A percentile compares a stretch with the other conserved stretches of the same genome.
Evolutionary conservation across 1,140 invertebrate species (phyloP).

Genomic region (Meloidogyne exigua): DNA sequence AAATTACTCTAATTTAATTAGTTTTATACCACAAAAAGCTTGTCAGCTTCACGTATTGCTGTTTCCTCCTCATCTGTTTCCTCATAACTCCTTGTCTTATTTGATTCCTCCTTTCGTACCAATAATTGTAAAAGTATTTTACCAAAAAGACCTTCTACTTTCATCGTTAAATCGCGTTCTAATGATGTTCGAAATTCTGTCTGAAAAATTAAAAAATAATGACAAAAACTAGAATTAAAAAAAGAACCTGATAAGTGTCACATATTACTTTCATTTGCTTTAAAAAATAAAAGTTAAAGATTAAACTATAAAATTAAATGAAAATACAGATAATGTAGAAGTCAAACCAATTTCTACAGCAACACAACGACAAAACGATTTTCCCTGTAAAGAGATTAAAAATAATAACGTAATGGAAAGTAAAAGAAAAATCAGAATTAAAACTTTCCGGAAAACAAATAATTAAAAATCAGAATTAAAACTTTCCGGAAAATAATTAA

Average conservation of each 20-base stretch:
- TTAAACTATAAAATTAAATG: neutral
- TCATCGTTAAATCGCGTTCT: conserved; percentile 45
- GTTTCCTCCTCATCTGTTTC: conserved; percentile 43
- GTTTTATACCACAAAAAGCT: conserved; percentile 24
- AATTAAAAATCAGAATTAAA: neutral
- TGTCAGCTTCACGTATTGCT: conserved; percentile 32
- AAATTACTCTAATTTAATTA: neutral
- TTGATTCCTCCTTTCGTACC: conserved; percentile 28
- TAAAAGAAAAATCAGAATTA: neutral
- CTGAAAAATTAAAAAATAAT: neutral
- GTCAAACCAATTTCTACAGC: conserved; percentile 49
- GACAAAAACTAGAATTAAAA: neutral
- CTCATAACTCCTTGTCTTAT: conserved; percentile 28
- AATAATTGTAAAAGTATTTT: conserved; percentile 48
- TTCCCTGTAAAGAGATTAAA: conserved; percentile 11
- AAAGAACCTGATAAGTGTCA: conserved; percentile 36
- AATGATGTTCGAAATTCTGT: conserved; percentile 43
- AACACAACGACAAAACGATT: conserved; percentile 32
- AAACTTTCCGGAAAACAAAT: neutral
- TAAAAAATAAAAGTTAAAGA: conserved; percentile 15
- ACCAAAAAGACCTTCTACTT: conserved; percentile 52
- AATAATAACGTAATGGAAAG: neutral
- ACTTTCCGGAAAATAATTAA: neutral
- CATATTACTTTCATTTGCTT: conserved; percentile 55
- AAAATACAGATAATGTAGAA: conserved; percentile 35